Conservation (phyloP, 2,888 invertebrate genomes). For the Nomada fabriciana region DNA sequence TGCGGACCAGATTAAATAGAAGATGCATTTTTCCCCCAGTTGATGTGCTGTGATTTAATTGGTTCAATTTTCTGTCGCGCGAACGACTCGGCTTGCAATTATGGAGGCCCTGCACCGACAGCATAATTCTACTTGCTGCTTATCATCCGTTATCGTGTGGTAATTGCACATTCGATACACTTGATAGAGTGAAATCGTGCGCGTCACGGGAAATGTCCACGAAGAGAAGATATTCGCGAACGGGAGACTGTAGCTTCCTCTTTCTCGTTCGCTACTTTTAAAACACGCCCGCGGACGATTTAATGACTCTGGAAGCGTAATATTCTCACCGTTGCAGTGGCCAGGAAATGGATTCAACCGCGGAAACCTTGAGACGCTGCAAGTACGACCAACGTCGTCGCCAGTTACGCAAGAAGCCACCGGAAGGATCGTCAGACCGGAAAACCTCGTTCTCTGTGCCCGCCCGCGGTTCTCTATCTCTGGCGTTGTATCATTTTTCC, state of each 20-base stretch:
- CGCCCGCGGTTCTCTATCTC: background rate
- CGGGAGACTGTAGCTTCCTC: background rate
- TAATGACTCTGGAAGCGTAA: slow-evolving; percentile 46
- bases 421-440: slow-evolving; percentile 62
- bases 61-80: slow-evolving; percentile 6
- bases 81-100: background rate
- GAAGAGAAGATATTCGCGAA: background rate
- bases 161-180: background rate
- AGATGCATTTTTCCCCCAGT: background rate
- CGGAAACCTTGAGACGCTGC: slow-evolving; percentile 72
- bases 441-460: slow-evolving; percentile 28
- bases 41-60: slow-evolving; percentile 11
- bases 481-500: background rate
- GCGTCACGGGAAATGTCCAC: background rate
- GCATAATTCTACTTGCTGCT: background rate
- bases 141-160: background rate
- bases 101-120: background rate
- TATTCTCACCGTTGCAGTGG: slow-evolving; percentile 40
- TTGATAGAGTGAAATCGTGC: no score
- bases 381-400: slow-evolving; percentile 44
- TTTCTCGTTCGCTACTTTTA: slow-evolving; percentile 18
- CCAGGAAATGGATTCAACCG: slow-evolving; percentile 51
- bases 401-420: slow-evolving; percentile 61
- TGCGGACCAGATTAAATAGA: no score
- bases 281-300: slow-evolving; percentile 39